Conservation (phyloP, 2,888 invertebrate genomes). For the Amiota minor region DNA sequence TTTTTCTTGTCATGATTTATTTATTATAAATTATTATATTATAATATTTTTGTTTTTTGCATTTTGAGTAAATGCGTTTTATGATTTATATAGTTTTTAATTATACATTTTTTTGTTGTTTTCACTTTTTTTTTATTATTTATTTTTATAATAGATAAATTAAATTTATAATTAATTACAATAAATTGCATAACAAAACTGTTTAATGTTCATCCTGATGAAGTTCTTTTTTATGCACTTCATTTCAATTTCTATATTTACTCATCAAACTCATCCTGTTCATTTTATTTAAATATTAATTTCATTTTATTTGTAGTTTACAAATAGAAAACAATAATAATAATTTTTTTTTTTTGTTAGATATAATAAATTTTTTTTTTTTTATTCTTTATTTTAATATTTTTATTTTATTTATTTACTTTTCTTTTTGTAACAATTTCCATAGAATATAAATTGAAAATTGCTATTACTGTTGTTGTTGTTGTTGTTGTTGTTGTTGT, state of each 20-base stretch:
- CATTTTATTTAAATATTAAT: conserved; percentile 12
- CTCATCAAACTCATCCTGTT: conserved; percentile 37
- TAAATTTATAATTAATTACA: conserved; percentile 64
- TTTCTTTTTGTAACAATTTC: neutral
- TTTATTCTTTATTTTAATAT: conserved; percentile 13
- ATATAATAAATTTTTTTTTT: conserved; percentile 29
- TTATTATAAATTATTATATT: neutral
- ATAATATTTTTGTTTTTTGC: conserved; percentile 39
- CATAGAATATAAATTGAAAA: conserved; percentile 14
- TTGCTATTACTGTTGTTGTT: conserved; percentile 12
- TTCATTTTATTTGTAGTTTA: conserved; percentile 33
- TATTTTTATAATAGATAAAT: conserved; percentile 49
- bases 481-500: conserved; percentile 7
- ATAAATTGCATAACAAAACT: conserved; percentile 63
- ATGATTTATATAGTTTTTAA: conserved; percentile 40
- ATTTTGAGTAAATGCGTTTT: conserved; percentile 56
- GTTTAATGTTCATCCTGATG: conserved; percentile 38
- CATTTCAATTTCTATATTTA: conserved; percentile 34
- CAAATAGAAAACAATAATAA: conserved; percentile 55
- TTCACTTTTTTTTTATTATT: conserved; percentile 29
- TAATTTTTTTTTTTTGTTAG: no score
- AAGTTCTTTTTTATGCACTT: conserved; percentile 25
- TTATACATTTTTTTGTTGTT: conserved; percentile 23
- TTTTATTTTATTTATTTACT: conserved; percentile 13
- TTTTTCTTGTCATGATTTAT: conserved; percentile 37